Evolutionary conservation across 92 coral and sea anemone species (phyloP).

Genomic region (Umimayanthus chanpuru): DNA sequence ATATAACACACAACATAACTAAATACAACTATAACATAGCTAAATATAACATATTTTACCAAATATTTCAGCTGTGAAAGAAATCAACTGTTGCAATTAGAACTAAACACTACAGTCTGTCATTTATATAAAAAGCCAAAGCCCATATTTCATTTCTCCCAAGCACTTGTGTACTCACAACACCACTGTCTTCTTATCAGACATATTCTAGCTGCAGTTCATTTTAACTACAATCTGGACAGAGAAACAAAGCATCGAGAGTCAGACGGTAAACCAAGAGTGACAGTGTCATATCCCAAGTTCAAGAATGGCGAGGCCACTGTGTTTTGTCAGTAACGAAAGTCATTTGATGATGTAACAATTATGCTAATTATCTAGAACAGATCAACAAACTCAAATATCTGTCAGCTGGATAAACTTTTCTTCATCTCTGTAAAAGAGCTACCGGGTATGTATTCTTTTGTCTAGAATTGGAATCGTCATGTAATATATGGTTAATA

Average conservation of each 20-base stretch:
- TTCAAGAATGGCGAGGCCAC: slow-evolving; percentile 57
- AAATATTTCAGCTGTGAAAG: neutral
- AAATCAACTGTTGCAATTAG: too few relatives aligned
- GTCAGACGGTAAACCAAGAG: neutral
- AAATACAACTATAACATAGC: neutral
- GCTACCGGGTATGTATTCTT: too few relatives aligned
- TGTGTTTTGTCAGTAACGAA: too few relatives aligned
- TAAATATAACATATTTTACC: neutral
- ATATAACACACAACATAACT: neutral
- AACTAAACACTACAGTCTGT: neutral
- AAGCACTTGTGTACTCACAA: slow-evolving; percentile 30
- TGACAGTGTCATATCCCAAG: neutral
- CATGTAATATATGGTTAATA: too few relatives aligned
- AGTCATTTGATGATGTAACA: too few relatives aligned
- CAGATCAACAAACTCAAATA: too few relatives aligned
- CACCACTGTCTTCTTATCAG: slow-evolving; percentile 21
- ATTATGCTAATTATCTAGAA: too few relatives aligned
- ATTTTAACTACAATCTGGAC: neutral
- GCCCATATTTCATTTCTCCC: neutral
- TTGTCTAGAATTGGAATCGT: too few relatives aligned
- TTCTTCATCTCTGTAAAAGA: too few relatives aligned
- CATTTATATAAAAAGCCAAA: neutral
- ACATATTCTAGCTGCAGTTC: slow-evolving; percentile 3
- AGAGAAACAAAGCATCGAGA: neutral
- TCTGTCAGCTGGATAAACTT: too few relatives aligned